Conservation (phyloP, 2,113 vertebrate species). For the Petromus typicus region DNA sequence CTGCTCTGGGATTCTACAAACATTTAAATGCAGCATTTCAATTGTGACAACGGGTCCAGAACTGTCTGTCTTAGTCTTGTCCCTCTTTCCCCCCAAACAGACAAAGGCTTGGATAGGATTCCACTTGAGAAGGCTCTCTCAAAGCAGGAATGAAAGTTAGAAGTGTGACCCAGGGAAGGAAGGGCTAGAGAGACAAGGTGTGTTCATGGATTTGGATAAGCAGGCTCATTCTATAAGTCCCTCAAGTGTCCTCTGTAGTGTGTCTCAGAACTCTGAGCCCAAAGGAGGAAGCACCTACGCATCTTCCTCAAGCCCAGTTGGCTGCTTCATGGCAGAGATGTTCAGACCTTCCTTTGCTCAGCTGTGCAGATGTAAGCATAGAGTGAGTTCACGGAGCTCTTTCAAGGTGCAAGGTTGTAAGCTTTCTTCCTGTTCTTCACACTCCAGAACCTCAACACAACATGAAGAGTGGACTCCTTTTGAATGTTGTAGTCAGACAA, state of each 20-base stretch:
- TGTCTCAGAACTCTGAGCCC: background rate
- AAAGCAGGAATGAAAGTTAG: background rate
- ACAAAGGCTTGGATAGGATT: background rate
- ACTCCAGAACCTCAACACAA: background rate
- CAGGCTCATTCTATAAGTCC: background rate
- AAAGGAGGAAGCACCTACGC: background rate
- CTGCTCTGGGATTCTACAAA: background rate
- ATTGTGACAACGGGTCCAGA: background rate
- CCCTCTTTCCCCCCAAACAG: background rate
- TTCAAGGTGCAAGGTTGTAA: background rate
- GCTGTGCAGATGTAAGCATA: fast-evolving
- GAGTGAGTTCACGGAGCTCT: background rate
- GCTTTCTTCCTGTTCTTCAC: background rate
- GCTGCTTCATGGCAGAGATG: background rate
- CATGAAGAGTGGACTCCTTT: background rate
- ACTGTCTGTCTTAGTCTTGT: background rate
- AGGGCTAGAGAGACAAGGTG: background rate
- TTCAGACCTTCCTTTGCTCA: no score
- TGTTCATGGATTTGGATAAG: background rate
- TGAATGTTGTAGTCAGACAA: background rate
- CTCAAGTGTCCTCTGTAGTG: background rate
- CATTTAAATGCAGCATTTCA: background rate
- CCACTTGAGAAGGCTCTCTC: background rate
- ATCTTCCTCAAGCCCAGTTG: background rate
- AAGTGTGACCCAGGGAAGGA: background rate